These are phyloP conservation scores for Nemotelus pantherinus DNA, from an alignment of 2,888 invertebrate genomes.

Conservation along the genomic window DNA sequence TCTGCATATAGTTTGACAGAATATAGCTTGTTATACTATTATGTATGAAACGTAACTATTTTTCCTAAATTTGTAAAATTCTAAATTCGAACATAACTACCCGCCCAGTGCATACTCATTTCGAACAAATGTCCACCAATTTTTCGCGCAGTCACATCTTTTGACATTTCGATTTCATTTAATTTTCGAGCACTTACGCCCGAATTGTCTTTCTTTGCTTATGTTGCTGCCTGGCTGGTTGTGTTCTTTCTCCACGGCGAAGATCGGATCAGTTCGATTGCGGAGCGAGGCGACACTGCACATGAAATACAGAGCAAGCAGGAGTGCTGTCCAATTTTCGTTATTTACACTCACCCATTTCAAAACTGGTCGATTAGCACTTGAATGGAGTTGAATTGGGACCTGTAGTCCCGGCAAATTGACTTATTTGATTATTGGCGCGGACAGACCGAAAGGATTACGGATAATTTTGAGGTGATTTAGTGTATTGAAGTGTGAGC, in stretches of 20 bases:
- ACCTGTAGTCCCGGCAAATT: neutral
- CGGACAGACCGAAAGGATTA: constrained; percentile 3
- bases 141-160: constrained; percentile 11
- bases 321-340: neutral
- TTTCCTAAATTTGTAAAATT: neutral
- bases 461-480: constrained; percentile 30
- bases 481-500: constrained; percentile 26
- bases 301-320: neutral
- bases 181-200: neutral
- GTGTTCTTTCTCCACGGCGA: constrained; percentile 20
- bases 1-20: too few relatives aligned
- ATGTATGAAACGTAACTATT: too few relatives aligned
- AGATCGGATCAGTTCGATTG: constrained; percentile 31
- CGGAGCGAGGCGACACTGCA: constrained; percentile 33
- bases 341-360: constrained; percentile 33
- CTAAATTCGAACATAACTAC: neutral
- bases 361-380: constrained; percentile 8
- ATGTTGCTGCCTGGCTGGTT: neutral
- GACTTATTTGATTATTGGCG: neutral
- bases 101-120: neutral
- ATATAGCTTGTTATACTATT: too few relatives aligned
- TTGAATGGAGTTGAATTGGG: neutral
- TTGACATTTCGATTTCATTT: constrained; percentile 18
- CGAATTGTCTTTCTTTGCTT: too few relatives aligned
- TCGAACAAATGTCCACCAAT: neutral